Evolutionary conservation across 2,113 vertebrate genomes (phyloP).

Genomic region (Mastomys natalensis): DNA sequence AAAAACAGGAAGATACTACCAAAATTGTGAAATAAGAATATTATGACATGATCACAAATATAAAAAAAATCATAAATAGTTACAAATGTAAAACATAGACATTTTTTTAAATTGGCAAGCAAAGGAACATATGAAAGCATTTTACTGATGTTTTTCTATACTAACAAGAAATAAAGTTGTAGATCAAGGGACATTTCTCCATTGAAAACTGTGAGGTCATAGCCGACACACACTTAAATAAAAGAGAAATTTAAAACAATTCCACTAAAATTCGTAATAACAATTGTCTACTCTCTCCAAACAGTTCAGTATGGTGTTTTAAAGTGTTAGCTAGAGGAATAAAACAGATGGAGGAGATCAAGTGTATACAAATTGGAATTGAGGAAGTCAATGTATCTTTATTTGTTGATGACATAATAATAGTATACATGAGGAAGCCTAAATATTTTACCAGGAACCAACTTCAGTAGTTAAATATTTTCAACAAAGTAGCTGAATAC

Average conservation of each 20-base stretch:
- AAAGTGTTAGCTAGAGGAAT: neutral
- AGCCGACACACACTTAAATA: neutral
- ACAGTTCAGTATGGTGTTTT: neutral
- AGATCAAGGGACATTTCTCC: neutral
- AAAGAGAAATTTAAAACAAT: neutral
- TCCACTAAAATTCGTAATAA: neutral
- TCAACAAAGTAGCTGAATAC: neutral
- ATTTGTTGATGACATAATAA: neutral
- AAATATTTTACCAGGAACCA: neutral
- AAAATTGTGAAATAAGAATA: neutral
- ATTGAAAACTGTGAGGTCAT: neutral
- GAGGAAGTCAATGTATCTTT: neutral
- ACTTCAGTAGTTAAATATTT: neutral
- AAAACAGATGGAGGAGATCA: neutral
- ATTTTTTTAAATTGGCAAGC: neutral
- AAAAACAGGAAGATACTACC: neutral
- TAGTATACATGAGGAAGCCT: neutral
- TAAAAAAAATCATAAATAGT: neutral
- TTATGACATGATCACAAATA: neutral
- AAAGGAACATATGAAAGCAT: neutral
- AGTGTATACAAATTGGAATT: neutral
- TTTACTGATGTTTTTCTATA: neutral
- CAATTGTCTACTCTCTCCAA: neutral
- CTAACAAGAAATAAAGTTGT: neutral
- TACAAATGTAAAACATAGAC: neutral